Percentiles rank a stretch among this genome's conserved stretches.
Conservation (phyloP, 1,140 invertebrate species). For the Ctenoplectra terminalis region DNA sequence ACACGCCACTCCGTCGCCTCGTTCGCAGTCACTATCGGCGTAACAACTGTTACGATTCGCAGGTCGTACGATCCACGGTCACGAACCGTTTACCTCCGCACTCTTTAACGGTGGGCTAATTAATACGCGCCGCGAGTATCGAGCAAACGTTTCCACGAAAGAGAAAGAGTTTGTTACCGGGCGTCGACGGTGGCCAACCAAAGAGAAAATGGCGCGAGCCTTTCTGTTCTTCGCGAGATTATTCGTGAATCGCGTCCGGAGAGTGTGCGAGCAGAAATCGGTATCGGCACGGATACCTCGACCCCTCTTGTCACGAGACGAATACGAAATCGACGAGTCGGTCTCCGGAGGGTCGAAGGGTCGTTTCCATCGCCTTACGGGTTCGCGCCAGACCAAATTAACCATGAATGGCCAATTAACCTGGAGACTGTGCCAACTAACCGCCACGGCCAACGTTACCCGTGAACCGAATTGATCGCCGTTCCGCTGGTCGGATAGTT, state of each 20-base stretch:
- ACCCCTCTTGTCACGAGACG: slow-evolving; percentile 59
- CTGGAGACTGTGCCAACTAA: slow-evolving; percentile 76
- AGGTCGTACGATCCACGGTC: slow-evolving; percentile 61
- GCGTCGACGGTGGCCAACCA: neutral
- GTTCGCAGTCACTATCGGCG: slow-evolving; percentile 66
- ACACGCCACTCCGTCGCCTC: slow-evolving; percentile 50
- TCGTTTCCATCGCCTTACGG: slow-evolving; percentile 70
- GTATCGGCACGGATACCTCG: slow-evolving; percentile 35
- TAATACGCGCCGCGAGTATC: slow-evolving; percentile 68
- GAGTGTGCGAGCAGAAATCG: slow-evolving; percentile 37
- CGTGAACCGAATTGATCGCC: slow-evolving; percentile 63
- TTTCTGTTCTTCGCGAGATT: neutral
- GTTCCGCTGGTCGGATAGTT: slow-evolving; percentile 34
- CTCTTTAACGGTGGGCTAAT: slow-evolving; percentile 72
- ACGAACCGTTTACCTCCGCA: slow-evolving; percentile 69
- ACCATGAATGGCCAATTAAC: slow-evolving; percentile 82
- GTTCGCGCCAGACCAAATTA: slow-evolving; percentile 78
- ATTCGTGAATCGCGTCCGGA: slow-evolving; percentile 21
- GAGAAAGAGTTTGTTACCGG: neutral
- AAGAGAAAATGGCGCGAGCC: neutral
- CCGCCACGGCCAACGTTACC: slow-evolving; percentile 68
- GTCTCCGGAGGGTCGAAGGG: slow-evolving; percentile 64
- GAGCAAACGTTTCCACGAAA: slow-evolving; percentile 59
- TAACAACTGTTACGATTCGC: slow-evolving; percentile 74
- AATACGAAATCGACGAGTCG: slow-evolving; percentile 73